A percentile compares a stretch with the other conserved stretches of the same genome.
Evolutionary conservation across 2,113 vertebrate species (phyloP).

Genomic region (Physeter macrocephalus): DNA sequence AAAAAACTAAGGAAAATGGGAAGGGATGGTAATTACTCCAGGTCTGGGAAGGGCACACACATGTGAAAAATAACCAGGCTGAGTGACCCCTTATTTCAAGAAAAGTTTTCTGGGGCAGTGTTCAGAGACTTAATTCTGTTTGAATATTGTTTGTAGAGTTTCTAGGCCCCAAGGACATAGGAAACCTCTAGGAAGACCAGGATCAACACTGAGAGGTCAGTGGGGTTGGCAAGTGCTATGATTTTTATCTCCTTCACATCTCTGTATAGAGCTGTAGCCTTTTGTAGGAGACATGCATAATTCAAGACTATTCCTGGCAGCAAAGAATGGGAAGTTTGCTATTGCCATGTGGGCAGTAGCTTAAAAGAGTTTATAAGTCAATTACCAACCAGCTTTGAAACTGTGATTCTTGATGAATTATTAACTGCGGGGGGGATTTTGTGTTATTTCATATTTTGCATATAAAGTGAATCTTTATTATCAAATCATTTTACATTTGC

Average conservation of each 20-base stretch:
- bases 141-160: not conserved
- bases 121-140: not conserved
- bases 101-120: not conserved
- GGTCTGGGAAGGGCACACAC: not conserved
- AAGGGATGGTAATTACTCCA: not conserved
- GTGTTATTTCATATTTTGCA: not conserved
- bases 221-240: not conserved
- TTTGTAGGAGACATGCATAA: not conserved
- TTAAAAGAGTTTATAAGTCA: not conserved
- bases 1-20: not conserved
- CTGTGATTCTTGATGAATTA: constrained; percentile 3
- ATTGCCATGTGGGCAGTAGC: not conserved
- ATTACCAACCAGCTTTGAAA: not conserved
- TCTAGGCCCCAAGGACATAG: not conserved
- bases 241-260: not conserved
- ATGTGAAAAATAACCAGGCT: not conserved
- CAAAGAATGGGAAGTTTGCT: not conserved
- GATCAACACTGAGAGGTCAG: not conserved
- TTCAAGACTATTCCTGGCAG: not conserved
- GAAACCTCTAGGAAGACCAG: not conserved
- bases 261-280: not conserved
- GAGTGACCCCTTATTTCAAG: not conserved
- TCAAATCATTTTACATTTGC: not conserved
- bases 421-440: not conserved
- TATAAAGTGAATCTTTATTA: constrained; percentile 1